Base-by-base conservation (phyloP, 2,888 invertebrate species). In the Margaritifera margaritifera region DNA sequence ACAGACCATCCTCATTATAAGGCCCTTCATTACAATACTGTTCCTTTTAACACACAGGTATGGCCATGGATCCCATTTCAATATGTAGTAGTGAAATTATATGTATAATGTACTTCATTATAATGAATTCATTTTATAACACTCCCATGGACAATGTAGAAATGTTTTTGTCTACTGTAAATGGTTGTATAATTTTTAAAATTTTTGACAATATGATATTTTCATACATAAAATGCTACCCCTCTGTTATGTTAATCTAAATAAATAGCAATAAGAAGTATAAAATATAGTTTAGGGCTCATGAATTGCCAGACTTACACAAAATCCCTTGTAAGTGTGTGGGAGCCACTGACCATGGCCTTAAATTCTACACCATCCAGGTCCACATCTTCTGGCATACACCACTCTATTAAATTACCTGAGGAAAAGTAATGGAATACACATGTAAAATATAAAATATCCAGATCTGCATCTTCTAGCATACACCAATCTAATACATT, bases 351-450 rank as follows among this genome's bases (percentile, higher is more conserved):
- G 56, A 89, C 87, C 89, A 90, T 89, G 25, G 90, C 90, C 74
- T 90, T 90, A 77, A 90, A 90, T 79, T 90, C 90, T 18, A 90
- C 88, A 5, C 90, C 90, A 74, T 89, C 88, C 25, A 90, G 80
- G 72, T 90, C 89, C 58, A 85, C 84, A 63, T 90, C 89, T 31
- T 88, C 87, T 53, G 90, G 90, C 69, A 86, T 74, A 70, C 87
- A 87, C 90, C 90, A 90, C 76, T 90, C 90, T 71, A 90, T 79
- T 68, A 90, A 83, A 74, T 90, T 90, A 64, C 90, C 90, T 90
- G 69, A 8, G 15, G 11, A 42, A 42, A 42, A 42, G 15, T 15
- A 42, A 42, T 42, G 42, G 42, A 42, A 42, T 42, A 42, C 42
- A 42, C 42, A 15, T 42, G 42, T 90, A 77, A 90, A 90, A 79